Percentiles rank a stretch among this genome's conserved stretches.
These are phyloP conservation scores for Ramphastos sulfuratus DNA, from an alignment of 2,113 vertebrate genomes.

Conservation along the genomic window DNA sequence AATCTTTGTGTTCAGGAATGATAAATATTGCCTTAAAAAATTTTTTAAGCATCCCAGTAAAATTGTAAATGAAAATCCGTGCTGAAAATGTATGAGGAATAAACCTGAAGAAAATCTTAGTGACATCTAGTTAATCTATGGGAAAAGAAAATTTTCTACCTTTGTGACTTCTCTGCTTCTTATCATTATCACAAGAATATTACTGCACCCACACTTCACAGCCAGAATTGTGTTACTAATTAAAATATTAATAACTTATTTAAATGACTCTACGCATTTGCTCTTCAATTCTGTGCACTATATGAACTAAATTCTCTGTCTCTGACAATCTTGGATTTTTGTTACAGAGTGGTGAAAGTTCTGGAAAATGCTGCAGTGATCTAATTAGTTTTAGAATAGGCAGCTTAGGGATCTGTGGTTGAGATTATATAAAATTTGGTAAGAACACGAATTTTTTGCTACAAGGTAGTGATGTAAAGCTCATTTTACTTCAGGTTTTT, in stretches of 20 bases:
- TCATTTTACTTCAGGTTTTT: background rate
- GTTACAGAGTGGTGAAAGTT: background rate
- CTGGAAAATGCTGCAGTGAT: background rate
- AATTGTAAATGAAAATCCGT: background rate
- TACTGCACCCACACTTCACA: background rate
- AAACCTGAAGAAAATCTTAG: background rate
- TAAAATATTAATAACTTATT: background rate
- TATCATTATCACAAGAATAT: background rate
- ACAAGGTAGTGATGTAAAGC: background rate
- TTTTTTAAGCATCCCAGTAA: background rate
- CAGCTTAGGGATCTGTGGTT: background rate
- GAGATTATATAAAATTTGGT: background rate
- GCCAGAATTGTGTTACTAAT: background rate
- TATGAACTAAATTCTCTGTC: background rate
- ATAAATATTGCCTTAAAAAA: background rate
- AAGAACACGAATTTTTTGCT: background rate
- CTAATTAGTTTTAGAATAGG: background rate
- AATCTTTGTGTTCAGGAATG: background rate
- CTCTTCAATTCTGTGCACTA: background rate
- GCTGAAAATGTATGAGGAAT: background rate
- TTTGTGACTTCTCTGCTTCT: background rate
- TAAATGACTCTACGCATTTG: background rate
- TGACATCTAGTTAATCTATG: background rate
- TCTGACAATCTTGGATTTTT: background rate
- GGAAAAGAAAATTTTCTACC: background rate